Conservation (phyloP, 2,797 vertebrate species). For the Mus caroli region DNA sequence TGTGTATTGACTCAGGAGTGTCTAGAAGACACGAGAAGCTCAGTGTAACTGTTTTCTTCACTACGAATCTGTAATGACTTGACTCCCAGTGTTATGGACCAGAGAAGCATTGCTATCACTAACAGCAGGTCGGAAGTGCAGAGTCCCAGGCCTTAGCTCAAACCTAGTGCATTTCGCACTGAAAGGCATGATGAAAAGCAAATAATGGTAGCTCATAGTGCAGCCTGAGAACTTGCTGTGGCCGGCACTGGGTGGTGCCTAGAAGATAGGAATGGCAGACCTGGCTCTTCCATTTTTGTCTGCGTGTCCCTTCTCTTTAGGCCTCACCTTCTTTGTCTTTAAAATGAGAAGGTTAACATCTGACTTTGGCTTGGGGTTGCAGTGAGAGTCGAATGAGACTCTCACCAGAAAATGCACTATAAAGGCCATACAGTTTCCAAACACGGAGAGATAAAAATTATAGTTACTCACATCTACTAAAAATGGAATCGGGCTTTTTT, state of each 20-base stretch:
- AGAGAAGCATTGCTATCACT: not conserved
- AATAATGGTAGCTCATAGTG: not conserved
- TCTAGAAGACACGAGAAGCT: slow-evolving; percentile 1
- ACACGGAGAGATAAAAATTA: slow-evolving; percentile 40
- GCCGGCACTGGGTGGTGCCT: not conserved
- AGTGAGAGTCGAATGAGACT: not conserved
- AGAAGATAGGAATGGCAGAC: not conserved
- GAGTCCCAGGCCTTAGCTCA: not conserved
- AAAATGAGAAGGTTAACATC: slow-evolving; percentile 25
- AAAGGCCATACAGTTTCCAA: slow-evolving; percentile 30
- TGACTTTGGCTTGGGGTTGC: not conserved
- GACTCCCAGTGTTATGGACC: not conserved
- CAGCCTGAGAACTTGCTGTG: not conserved
- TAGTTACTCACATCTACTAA: slow-evolving; percentile 58
- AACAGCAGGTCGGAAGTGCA: not conserved
- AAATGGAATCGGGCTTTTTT: slow-evolving; percentile 75
- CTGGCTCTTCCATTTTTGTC: not conserved
- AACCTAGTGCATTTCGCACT: slow-evolving; percentile 17
- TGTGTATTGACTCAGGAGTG: slow-evolving; percentile 6
- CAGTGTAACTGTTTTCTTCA: slow-evolving; percentile 1
- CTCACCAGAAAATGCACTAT: slow-evolving; percentile 27
- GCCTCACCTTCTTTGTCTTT: slow-evolving; percentile 18
- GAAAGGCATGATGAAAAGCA: not conserved
- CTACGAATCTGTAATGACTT: slow-evolving; percentile 40
- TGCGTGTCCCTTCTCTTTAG: not conserved